Evolutionary conservation across 2,113 vertebrate genomes (phyloP).

Genomic region (Isurus oxyrinchus): DNA sequence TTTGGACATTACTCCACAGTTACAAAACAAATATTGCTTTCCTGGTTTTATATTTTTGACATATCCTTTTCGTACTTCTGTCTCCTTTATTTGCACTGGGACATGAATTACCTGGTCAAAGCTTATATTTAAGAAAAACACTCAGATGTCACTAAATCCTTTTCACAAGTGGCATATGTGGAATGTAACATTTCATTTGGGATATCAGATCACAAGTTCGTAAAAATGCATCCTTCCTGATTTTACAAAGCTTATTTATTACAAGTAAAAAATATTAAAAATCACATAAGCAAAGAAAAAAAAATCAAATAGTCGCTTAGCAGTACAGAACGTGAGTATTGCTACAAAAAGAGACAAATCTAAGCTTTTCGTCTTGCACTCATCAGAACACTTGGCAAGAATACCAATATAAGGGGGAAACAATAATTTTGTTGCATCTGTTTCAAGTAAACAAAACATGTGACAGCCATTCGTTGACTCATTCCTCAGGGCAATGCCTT

Average conservation of each 20-base stretch:
- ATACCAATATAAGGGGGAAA: no score
- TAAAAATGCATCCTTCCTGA: neutral
- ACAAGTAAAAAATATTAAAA: neutral
- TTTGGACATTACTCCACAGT: neutral
- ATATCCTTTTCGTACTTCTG: neutral
- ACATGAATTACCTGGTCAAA: neutral
- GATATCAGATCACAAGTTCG: neutral
- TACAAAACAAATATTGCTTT: slow-evolving; percentile 38
- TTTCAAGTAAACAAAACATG: no score
- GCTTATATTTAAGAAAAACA: neutral
- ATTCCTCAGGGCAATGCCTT: no score
- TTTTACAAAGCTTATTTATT: neutral
- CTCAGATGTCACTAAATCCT: neutral
- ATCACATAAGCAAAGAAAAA: neutral
- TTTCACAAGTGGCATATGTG: neutral
- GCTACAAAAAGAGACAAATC: no score
- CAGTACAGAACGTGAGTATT: no score
- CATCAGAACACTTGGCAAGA: no score
- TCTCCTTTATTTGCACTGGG: neutral
- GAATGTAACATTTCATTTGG: neutral
- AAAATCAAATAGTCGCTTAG: no score
- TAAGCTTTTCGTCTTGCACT: no score
- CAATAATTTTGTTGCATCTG: no score
- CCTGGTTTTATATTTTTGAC: neutral
- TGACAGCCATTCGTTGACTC: no score